phyloP scores from a whole-genome alignment of 2,797 vertebrate species.

The Pantherophis alleghaniensis region DNA sequence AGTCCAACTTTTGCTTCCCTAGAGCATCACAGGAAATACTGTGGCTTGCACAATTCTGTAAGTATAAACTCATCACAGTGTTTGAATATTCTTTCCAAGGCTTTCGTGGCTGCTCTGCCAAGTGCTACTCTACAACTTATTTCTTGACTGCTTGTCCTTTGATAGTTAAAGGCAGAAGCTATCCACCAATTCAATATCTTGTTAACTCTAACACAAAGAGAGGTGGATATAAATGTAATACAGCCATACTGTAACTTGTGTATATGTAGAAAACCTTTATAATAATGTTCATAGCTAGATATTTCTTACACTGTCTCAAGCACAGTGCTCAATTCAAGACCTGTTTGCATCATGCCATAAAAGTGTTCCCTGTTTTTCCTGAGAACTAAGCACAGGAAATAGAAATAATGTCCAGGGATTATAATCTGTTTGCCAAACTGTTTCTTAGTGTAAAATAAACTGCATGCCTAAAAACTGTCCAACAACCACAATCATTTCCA shows the following conservation, averaged over 20 bases:
- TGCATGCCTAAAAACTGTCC: not conserved
- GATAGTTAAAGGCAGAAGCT: not conserved
- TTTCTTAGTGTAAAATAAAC: not conserved
- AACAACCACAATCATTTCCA: not conserved
- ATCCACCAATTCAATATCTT: not conserved
- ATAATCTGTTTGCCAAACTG: not conserved
- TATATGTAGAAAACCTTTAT: not conserved
- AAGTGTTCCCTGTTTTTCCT: conserved; percentile 2
- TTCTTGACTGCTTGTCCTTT: not conserved
- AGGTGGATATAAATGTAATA: not conserved
- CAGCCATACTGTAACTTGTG: not conserved
- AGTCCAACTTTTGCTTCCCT: not conserved
- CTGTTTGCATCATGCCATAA: not conserved
- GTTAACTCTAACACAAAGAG: not conserved
- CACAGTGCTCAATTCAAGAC: not conserved
- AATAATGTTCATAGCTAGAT: not conserved
- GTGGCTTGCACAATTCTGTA: not conserved
- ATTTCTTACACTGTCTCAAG: not conserved
- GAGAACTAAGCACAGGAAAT: not conserved
- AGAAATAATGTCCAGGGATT: not conserved
- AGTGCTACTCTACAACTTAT: not conserved
- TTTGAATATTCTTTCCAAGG: not conserved
- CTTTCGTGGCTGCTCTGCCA: not conserved
- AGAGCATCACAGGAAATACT: not conserved
- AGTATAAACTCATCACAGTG: not conserved